These are phyloP conservation scores for Isichthys henryi DNA, from an alignment of 2,113 vertebrate genomes.

Conservation along the genomic window DNA sequence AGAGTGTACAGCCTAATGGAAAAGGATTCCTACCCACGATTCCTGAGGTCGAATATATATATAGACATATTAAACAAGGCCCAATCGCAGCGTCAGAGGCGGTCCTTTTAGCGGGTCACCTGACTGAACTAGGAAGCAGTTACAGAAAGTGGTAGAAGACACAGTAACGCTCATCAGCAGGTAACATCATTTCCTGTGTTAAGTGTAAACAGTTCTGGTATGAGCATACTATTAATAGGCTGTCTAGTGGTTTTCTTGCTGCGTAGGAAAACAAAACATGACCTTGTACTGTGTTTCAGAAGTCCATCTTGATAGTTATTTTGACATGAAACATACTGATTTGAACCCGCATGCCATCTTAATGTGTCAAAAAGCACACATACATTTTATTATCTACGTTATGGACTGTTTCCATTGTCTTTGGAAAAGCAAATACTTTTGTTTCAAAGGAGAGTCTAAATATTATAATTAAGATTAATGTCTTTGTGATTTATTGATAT, in stretches of 20 bases:
- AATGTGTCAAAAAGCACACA: background rate
- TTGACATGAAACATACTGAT: background rate
- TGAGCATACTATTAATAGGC: background rate
- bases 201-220: background rate
- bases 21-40: conserved; percentile 94
- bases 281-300: conserved; percentile 15
- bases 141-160: background rate
- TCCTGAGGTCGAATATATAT: conserved; percentile 94
- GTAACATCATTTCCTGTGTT: background rate
- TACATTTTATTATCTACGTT: background rate
- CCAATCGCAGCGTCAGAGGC: conserved; percentile 65
- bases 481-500: background rate
- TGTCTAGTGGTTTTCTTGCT: background rate
- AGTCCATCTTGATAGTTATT: background rate
- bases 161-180: background rate
- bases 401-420: background rate
- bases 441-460: background rate
- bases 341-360: background rate
- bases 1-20: conserved; percentile 95
- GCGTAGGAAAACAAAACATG: background rate
- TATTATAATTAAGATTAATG: background rate
- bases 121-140: background rate
- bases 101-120: conserved; percentile 69
- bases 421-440: background rate
- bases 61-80: conserved; percentile 84